Conservation (phyloP, 2,888 invertebrate genomes). For the Spilarctia lutea region DNA sequence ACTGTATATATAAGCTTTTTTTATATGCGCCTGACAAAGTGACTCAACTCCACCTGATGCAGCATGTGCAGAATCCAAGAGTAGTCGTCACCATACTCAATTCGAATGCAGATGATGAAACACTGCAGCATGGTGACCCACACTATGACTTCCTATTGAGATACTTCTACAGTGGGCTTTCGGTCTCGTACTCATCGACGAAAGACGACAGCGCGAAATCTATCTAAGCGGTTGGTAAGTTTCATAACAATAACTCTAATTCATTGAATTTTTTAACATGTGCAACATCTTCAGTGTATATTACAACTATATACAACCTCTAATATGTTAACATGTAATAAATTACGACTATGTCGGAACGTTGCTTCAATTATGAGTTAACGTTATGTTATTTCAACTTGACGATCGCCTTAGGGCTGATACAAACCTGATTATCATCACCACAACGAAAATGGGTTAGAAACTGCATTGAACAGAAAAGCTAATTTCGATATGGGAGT, state of each 20-base stretch:
- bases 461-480: not conserved
- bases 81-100: too few relatives aligned
- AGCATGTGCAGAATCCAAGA: too few relatives aligned
- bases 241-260: not conserved
- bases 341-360: constrained; percentile 26
- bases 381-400: constrained; percentile 7
- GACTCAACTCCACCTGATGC: too few relatives aligned
- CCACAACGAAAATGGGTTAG: not conserved
- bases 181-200: too few relatives aligned
- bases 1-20: not conserved
- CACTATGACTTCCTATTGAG: too few relatives aligned
- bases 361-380: constrained; percentile 36
- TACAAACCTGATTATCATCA: not conserved
- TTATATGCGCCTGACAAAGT: not conserved
- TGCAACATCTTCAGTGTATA: constrained; percentile 33
- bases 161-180: too few relatives aligned
- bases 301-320: constrained; percentile 30
- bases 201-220: too few relatives aligned
- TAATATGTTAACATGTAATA: constrained; percentile 32
- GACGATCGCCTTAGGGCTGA: constrained; percentile 10
- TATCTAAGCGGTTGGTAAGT: too few relatives aligned
- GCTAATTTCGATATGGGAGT: not conserved
- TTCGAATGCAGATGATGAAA: too few relatives aligned
- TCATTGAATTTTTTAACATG: constrained; percentile 13
- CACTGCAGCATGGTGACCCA: too few relatives aligned